phyloP scores from a whole-genome alignment of 2,113 vertebrate genomes.

The Rallus limicola region DNA sequence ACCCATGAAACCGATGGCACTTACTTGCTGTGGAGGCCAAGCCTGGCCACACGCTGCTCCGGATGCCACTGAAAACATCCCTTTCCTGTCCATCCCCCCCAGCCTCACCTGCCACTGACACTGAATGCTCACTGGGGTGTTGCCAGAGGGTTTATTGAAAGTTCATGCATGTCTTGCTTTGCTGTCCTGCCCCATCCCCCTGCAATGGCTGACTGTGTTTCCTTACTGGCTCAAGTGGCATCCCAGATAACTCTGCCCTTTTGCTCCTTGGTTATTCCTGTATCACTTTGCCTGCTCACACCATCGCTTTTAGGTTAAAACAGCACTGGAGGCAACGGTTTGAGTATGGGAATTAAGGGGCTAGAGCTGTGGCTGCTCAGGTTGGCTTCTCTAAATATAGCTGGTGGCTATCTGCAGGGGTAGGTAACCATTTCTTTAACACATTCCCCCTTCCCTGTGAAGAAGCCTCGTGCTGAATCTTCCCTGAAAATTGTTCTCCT shows the following conservation, averaged over 20 bases:
- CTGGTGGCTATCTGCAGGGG: background rate
- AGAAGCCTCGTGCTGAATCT: background rate
- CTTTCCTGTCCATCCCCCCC: background rate
- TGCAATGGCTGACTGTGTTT: background rate
- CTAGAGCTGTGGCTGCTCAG: background rate
- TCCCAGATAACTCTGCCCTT: background rate
- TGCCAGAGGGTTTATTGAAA: background rate
- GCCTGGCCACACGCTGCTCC: background rate
- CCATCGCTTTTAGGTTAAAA: background rate
- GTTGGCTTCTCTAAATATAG: background rate
- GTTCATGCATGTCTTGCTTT: background rate
- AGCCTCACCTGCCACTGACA: background rate
- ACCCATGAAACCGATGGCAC: too few species aligned
- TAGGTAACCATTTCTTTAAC: background rate
- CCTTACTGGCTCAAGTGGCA: background rate
- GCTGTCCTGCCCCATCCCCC: background rate
- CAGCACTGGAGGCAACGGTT: background rate
- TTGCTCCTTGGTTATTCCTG: background rate
- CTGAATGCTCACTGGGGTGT: background rate
- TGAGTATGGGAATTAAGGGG: background rate
- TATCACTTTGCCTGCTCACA: background rate
- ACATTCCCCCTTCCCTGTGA: background rate
- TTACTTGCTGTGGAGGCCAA: background rate
- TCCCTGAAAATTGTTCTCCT: background rate
- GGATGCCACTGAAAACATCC: background rate